Base-by-base conservation (phyloP, 1,140 invertebrate genomes). In the Lordiphosa stackelbergi region DNA sequence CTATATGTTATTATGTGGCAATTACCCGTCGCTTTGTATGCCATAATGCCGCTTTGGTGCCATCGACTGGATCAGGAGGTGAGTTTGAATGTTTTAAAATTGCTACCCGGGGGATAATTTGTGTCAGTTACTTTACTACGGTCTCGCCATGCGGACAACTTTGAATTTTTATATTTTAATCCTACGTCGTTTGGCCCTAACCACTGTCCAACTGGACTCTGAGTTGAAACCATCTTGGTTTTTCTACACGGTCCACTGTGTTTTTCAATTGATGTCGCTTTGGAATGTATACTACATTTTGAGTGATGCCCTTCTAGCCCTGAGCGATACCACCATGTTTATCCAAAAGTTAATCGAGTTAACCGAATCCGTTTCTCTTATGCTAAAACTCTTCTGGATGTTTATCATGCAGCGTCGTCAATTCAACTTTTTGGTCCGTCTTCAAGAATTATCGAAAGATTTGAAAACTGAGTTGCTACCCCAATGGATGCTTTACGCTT, bases 281-380 rank as follows among this genome's bases (percentile, higher is more conserved):
- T 46, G 43, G 43, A 46, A 46, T 28, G 24, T 46, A 2, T 46
- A 46, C 24, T 46, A 46, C 43, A 46, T 46, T 4, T 1, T 46
- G 24, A 46, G 3, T 5, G 43, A 46, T 46, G 43, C 4, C 0
- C n/a, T 46, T 12, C 12, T 46, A 12, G 43, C 43, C 8, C 24
- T 49, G 3, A 12, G 16, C 34, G 47, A 37, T 12, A 49, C 35
- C 9, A 49, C 47, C 10, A 4, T 46, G 2, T 46, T 46, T 10
- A 46, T 49, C 13, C n/a, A 49, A n/a, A 49, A 49, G 19, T 37
- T 53, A 4, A 34, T 53, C 13, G 51, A 22, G 9, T 11, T 53
- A 6, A 16, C 38, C 5, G 51, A 40, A 9, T 12, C 38, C 5
- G 13, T 10, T 16, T 28, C 51, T 0, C 24, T 53, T 1, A 16